Evolutionary conservation across 2,113 vertebrate genomes (phyloP).

Genomic region (Chiloscyllium plagiosum): DNA sequence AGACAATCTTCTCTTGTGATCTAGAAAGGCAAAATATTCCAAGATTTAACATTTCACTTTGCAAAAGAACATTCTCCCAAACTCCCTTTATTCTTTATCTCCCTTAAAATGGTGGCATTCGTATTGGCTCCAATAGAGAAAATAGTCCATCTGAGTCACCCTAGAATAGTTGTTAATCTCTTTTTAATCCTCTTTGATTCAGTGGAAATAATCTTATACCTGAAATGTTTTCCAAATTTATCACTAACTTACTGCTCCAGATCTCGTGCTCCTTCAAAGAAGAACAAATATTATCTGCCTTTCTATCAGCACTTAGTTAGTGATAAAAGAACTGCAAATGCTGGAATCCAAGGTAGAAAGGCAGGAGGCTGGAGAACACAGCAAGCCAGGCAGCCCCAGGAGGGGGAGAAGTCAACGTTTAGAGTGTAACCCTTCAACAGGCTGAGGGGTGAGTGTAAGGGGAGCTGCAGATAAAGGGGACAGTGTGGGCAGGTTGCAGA

Average conservation of each 20-base stretch:
- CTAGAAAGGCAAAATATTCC: neutral
- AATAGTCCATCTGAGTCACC: neutral
- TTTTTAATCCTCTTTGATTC: neutral
- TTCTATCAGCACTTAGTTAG: neutral
- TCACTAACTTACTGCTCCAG: neutral
- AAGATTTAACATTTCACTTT: neutral
- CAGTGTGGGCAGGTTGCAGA: no score
- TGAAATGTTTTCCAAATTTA: neutral
- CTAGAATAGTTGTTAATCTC: neutral
- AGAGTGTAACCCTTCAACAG: no score
- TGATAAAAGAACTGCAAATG: no score
- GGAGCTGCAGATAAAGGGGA: no score
- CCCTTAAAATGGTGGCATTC: neutral
- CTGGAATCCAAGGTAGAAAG: no score
- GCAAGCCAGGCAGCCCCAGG: no score
- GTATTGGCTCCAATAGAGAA: neutral
- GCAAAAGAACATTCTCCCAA: neutral
- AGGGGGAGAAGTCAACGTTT: no score
- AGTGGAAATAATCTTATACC: neutral
- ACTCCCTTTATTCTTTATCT: neutral
- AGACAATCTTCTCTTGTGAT: neutral
- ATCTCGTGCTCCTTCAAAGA: neutral
- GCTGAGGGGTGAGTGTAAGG: no score
- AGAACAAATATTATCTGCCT: neutral
- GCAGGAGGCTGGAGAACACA: no score